Evolutionary conservation across 2,888 invertebrate species (phyloP).

Genomic region (Parnassius orleans): DNA sequence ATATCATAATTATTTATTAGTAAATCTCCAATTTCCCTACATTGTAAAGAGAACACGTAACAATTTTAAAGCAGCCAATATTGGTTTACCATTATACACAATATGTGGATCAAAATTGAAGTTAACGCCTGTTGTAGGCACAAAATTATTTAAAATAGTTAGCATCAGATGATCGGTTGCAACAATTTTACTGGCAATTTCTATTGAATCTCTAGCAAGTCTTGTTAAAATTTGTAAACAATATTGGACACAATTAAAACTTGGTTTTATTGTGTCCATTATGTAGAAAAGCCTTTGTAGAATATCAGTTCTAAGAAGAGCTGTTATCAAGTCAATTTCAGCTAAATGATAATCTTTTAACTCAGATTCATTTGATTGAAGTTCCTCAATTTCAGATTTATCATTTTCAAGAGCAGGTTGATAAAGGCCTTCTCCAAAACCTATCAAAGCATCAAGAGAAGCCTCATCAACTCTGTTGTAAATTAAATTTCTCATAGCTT

Average conservation of each 20-base stretch:
- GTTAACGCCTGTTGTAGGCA: conserved; percentile 68
- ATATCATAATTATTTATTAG: conserved; percentile 79
- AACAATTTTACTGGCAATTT: conserved; percentile 83
- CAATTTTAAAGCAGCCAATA: conserved; percentile 86
- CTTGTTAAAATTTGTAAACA: conserved; percentile 90
- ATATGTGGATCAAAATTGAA: conserved; percentile 62
- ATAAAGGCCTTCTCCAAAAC: conserved; percentile 83
- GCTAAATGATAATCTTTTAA: conserved; percentile 93
- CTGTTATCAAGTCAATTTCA: conserved; percentile 89
- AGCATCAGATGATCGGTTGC: conserved; percentile 84
- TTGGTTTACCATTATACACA: conserved; percentile 83
- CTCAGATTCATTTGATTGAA: conserved; percentile 79
- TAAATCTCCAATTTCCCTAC: conserved; percentile 71
- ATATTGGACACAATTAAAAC: conserved; percentile 86
- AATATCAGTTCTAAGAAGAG: conserved; percentile 87
- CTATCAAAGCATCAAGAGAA: conserved; percentile 84
- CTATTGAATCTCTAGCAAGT: conserved; percentile 87
- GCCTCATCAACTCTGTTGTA: conserved; percentile 90
- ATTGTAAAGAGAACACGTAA: conserved; percentile 85
- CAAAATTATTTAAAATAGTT: conserved; percentile 80
- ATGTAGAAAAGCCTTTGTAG: conserved; percentile 89
- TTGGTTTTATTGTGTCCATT: conserved; percentile 84
- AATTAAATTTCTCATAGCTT: conserved; percentile 87
- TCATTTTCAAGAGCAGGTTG: conserved; percentile 82
- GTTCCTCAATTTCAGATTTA: conserved; percentile 76